Percentiles rank a stretch among this genome's conserved stretches.
Conservation (phyloP, 2,113 vertebrate genomes). For the Conger conger region DNA sequence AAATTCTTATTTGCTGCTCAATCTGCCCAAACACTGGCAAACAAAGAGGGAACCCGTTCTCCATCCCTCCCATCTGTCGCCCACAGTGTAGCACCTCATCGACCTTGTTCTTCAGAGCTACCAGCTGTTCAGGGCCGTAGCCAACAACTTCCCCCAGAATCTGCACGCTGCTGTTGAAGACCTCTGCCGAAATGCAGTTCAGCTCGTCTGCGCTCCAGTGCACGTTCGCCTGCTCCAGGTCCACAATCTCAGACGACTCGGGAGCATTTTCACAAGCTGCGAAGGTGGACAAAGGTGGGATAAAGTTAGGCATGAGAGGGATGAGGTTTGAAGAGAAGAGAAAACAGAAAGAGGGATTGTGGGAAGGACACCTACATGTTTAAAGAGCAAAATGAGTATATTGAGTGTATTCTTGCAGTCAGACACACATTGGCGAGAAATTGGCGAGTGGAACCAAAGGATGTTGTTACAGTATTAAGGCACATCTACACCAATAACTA, state of each 20-base stretch:
- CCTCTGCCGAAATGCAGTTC: conserved; percentile 36
- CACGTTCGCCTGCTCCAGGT: conserved; percentile 48
- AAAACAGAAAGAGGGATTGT: neutral
- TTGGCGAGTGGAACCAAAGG: no score
- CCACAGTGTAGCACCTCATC: conserved; percentile 48
- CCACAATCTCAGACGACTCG: conserved; percentile 41
- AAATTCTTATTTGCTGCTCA: neutral
- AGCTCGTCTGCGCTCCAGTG: conserved; percentile 57
- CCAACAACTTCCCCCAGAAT: conserved; percentile 48
- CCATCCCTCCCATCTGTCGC: neutral
- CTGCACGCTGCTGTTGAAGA: conserved; percentile 44
- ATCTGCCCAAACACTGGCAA: neutral
- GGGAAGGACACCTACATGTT: neutral
- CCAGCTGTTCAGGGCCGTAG: conserved; percentile 53
- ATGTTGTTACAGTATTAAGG: no score
- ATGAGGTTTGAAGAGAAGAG: neutral
- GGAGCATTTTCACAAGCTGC: conserved; percentile 1
- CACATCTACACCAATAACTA: no score
- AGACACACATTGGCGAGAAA: no score
- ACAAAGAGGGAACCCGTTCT: neutral
- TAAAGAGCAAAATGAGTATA: neutral
- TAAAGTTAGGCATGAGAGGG: neutral
- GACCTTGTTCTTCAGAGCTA: conserved; percentile 47
- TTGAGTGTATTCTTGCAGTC: no score
- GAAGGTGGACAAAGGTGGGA: neutral